Evolutionary conservation across 2,888 invertebrate genomes (phyloP).

Genomic region (Drosophila nigritarsus): DNA sequence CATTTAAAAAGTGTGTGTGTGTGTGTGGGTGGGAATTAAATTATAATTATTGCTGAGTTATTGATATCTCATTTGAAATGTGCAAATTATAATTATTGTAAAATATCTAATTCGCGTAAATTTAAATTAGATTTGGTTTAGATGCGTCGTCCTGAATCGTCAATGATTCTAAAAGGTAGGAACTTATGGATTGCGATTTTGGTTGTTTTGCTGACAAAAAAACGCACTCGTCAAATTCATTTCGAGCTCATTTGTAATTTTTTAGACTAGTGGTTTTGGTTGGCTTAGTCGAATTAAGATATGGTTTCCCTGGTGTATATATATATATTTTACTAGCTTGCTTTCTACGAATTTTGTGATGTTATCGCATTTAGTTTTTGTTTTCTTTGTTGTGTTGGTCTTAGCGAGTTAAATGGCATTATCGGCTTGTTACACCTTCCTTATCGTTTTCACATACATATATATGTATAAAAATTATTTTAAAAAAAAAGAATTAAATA

Average conservation of each 20-base stretch:
- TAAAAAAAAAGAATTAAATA: constrained; percentile 48
- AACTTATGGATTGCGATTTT: constrained; percentile 49
- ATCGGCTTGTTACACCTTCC: constrained; percentile 11
- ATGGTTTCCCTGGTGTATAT: constrained; percentile 20
- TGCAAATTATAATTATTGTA: not conserved
- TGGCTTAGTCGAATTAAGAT: constrained; percentile 26
- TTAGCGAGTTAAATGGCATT: constrained; percentile 61
- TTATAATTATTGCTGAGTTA: not conserved
- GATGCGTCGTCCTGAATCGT: not conserved
- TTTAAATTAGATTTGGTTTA: constrained; percentile 6
- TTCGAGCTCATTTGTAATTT: constrained; percentile 45
- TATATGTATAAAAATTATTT: constrained; percentile 32
- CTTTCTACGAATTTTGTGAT: constrained; percentile 20
- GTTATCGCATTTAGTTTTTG: constrained; percentile 39
- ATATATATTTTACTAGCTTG: constrained; percentile 18
- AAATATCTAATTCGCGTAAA: constrained; percentile 5
- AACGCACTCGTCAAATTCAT: constrained; percentile 28
- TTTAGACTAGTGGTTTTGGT: constrained; percentile 54
- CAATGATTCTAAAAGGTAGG: constrained; percentile 44
- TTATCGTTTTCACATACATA: constrained; percentile 22
- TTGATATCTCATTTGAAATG: constrained; percentile 24
- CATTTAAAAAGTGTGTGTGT: not conserved
- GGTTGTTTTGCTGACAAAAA: constrained; percentile 12
- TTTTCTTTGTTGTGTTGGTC: constrained; percentile 34
- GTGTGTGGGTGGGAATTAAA: not conserved